Conservation (phyloP, 2,797 vertebrate genomes). For the Gallirallus australis region DNA sequence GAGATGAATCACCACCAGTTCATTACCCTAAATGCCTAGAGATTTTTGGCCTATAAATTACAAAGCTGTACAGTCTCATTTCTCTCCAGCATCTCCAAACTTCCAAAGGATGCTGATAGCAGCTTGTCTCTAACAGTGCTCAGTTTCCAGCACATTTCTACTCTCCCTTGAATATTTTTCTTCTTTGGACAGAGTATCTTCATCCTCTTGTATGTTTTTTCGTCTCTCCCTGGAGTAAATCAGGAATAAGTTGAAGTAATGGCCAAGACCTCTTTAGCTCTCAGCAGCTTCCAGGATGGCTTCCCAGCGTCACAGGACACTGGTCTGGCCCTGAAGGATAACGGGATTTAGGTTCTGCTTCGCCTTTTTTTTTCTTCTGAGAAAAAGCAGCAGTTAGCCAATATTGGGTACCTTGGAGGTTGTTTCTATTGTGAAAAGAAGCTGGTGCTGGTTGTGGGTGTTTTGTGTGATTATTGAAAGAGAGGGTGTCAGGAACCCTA, state of each 20-base stretch:
- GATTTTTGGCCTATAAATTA: not conserved
- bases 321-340: not conserved
- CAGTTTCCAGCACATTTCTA: not conserved
- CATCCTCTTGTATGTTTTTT: not conserved
- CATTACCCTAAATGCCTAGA: not conserved
- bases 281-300: not conserved
- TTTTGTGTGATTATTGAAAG: slow-evolving; percentile 24
- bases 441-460: not conserved
- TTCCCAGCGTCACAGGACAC: not conserved
- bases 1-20: not conserved
- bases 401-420: not conserved
- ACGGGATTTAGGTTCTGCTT: not conserved
- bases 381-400: not conserved
- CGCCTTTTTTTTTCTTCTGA: not conserved
- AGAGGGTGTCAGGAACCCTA: slow-evolving; percentile 1
- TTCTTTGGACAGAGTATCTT: not conserved
- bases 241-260: not conserved
- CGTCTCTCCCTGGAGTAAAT: not conserved
- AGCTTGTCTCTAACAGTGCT: not conserved
- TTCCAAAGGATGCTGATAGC: not conserved
- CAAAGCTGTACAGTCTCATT: not conserved
- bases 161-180: not conserved
- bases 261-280: accelerated
- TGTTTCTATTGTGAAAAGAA: not conserved
- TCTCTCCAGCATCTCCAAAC: not conserved